A percentile compares a stretch with the other conserved stretches of the same genome.
phyloP scores from a whole-genome alignment of 2,113 vertebrate species.

The Hyperoodon ampullatus region DNA sequence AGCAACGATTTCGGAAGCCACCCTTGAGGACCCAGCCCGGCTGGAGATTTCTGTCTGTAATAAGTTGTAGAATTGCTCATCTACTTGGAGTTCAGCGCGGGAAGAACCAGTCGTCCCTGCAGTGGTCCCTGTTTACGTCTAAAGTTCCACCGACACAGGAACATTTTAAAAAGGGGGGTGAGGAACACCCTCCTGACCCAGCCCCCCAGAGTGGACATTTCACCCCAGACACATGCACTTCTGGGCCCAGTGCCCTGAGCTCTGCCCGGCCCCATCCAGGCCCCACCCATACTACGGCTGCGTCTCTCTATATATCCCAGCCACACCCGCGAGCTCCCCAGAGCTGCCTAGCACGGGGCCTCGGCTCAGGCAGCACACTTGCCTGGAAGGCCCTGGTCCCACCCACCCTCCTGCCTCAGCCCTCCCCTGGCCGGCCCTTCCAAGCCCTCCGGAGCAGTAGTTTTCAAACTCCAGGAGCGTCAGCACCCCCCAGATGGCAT shows the following conservation, averaged over 20 bases:
- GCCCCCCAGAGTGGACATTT: fast-evolving
- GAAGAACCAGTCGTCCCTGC: not conserved
- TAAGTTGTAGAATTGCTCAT: not conserved
- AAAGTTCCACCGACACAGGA: not conserved
- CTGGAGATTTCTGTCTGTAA: not conserved
- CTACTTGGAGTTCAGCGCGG: not conserved
- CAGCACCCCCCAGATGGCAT: not conserved
- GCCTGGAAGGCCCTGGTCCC: not conserved
- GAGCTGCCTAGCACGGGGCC: not conserved
- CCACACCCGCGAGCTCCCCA: fast-evolving
- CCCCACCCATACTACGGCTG: fast-evolving
- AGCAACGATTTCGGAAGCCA: not conserved
- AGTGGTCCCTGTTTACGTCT: not conserved
- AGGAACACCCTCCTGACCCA: not conserved
- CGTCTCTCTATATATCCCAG: not conserved
- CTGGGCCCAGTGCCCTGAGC: fast-evolving
- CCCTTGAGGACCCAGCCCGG: not conserved
- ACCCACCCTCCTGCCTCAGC: not conserved
- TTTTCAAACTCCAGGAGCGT: not conserved
- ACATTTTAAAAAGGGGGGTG: too few relatives aligned
- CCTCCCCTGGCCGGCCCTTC: not conserved
- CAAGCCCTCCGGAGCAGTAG: not conserved
- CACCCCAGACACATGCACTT: fast-evolving
- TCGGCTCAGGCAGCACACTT: not conserved
- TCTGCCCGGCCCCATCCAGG: fast-evolving